phyloP scores from a whole-genome alignment of 2,888 invertebrate species.

The Trissolcus japonicus region DNA sequence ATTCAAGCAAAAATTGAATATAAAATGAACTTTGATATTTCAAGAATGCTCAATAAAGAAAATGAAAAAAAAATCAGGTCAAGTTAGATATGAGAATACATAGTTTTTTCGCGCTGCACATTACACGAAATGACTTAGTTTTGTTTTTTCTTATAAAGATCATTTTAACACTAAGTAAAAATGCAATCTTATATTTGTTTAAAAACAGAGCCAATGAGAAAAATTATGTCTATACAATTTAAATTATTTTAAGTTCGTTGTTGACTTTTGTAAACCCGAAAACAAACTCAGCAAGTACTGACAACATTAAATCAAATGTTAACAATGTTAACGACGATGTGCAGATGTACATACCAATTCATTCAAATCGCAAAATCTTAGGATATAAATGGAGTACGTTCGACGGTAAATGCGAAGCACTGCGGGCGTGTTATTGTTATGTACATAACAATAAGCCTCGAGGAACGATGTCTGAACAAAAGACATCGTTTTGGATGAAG shows the following conservation, averaged over 20 bases:
- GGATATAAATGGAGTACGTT: conserved; percentile 13
- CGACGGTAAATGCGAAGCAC: conserved; percentile 26
- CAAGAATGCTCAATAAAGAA: not conserved
- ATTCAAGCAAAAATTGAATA: too few species aligned
- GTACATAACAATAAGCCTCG: conserved; percentile 45
- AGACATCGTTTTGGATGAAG: conserved; percentile 47
- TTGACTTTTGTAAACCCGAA: not conserved
- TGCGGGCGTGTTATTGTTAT: conserved; percentile 35
- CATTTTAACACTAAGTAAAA: too few species aligned
- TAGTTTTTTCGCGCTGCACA: conserved; percentile 8
- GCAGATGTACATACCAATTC: conserved; percentile 13
- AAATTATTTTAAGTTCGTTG: too few species aligned
- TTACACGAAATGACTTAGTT: conserved; percentile 13
- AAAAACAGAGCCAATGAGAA: too few species aligned
- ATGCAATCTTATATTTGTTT: too few species aligned
- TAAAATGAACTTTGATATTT: not conserved
- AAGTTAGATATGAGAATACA: conserved; percentile 10
- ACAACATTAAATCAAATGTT: conserved; percentile 6
- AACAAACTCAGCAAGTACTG: not conserved
- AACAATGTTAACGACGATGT: conserved; percentile 11
- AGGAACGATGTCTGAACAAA: conserved; percentile 42
- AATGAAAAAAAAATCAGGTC: conserved; percentile 22
- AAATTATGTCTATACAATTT: too few species aligned
- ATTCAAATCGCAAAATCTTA: conserved; percentile 23
- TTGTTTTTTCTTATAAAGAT: not conserved